Percentiles rank a stretch among this genome's conserved stretches.
Conservation (phyloP, 1,140 invertebrate genomes). For the Zaprionus nigranus region DNA sequence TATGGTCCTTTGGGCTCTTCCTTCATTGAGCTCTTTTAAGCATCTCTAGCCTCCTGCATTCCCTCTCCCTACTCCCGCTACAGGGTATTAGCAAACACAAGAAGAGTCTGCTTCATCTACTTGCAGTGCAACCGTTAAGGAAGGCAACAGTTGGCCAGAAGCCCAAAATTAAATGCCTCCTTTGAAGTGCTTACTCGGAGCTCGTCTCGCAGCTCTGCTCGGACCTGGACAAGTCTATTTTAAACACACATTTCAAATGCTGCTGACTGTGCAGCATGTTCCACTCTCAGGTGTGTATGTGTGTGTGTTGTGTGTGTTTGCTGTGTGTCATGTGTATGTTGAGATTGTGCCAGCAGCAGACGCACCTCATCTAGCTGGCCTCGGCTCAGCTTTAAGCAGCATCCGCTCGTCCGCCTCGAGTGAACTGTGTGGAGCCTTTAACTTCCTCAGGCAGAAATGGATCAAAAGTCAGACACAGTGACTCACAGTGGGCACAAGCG, state of each 20-base stretch:
- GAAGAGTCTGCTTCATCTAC: neutral
- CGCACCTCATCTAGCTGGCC: slow-evolving; percentile 9
- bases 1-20: too few relatives aligned
- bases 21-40: neutral
- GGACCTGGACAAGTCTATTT: slow-evolving; percentile 32
- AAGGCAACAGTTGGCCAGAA: slow-evolving; percentile 42
- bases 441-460: slow-evolving; percentile 71
- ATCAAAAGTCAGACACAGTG: slow-evolving; percentile 65
- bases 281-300: slow-evolving; percentile 1
- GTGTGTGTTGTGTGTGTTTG: slow-evolving; percentile 20
- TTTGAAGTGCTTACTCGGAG: slow-evolving; percentile 38
- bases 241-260: slow-evolving; percentile 52
- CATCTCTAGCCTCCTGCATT: neutral
- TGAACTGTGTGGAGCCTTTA: slow-evolving; percentile 46
- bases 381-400: slow-evolving; percentile 20
- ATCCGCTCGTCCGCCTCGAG: neutral
- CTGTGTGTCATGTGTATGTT: slow-evolving; percentile 5
- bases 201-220: neutral
- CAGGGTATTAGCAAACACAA: slow-evolving; percentile 7
- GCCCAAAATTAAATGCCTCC: slow-evolving; percentile 35
- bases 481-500: slow-evolving; percentile 5
- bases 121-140: neutral
- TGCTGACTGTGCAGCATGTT: slow-evolving; percentile 31
- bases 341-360: slow-evolving; percentile 38
- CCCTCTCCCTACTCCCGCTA: neutral